Evolutionary conservation across 2,113 vertebrate species (phyloP).

Genomic region (Colinus virginianus): DNA sequence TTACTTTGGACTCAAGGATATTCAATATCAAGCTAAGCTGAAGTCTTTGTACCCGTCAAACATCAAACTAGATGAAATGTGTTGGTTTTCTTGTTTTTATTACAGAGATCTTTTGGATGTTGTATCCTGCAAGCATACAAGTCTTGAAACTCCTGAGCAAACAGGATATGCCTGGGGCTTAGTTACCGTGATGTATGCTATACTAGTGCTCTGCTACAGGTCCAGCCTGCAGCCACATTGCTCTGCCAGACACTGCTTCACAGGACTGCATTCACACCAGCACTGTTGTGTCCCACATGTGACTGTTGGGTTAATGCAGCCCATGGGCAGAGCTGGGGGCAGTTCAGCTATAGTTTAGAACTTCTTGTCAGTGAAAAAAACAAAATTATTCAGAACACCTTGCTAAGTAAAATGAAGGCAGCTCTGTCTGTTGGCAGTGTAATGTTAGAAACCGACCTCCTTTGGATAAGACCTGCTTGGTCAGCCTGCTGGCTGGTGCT

Average conservation of each 20-base stretch:
- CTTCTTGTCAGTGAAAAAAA: neutral
- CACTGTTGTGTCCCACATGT: rapidly evolving
- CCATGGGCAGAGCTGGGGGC: neutral
- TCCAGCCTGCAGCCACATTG: neutral
- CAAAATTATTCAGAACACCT: neutral
- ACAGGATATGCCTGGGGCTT: neutral
- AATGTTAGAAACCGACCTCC: neutral
- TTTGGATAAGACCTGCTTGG: neutral
- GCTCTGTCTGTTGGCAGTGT: neutral
- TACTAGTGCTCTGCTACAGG: neutral
- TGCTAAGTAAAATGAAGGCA: neutral
- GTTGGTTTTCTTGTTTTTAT: neutral
- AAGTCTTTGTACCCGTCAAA: neutral
- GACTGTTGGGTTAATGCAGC: rapidly evolving
- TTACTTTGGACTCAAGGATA: neutral
- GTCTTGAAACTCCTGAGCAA: neutral
- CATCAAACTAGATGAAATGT: neutral
- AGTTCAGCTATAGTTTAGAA: neutral
- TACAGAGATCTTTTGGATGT: neutral
- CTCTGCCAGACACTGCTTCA: neutral
- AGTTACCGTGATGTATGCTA: neutral
- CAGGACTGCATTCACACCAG: neutral
- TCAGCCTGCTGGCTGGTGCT: neutral
- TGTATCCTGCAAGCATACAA: neutral
- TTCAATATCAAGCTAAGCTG: neutral